Evolutionary conservation across 2,888 invertebrate species (phyloP).

Genomic region (Pristionchus entomophagus): DNA sequence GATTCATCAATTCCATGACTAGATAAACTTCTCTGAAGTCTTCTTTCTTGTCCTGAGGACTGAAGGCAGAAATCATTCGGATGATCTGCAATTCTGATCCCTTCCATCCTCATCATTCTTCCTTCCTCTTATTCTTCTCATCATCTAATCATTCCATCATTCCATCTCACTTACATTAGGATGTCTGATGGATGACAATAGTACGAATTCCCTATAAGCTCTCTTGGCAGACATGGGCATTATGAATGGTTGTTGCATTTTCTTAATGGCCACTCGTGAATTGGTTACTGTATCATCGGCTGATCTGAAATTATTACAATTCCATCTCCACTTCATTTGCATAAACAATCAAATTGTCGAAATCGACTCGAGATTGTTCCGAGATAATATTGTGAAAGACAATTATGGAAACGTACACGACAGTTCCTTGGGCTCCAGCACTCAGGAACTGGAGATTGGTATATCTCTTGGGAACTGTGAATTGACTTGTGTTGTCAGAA

Average conservation of each 20-base stretch:
- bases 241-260: conserved; percentile 98
- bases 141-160: not conserved
- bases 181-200: conserved; percentile 99
- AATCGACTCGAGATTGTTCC: too few species aligned
- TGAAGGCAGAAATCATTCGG: conserved; percentile 97
- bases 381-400: too few species aligned
- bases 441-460: conserved; percentile 59
- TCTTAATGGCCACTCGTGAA: conserved; percentile 96
- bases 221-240: conserved; percentile 99
- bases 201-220: conserved; percentile 98
- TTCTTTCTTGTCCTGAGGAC: conserved; percentile 95
- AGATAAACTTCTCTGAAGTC: conserved; percentile 97
- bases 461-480: conserved; percentile 58
- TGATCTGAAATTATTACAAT: conserved; percentile 81
- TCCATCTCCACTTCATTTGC: too few species aligned
- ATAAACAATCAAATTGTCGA: too few species aligned
- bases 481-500: conserved; percentile 73
- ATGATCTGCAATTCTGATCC: conserved; percentile 82
- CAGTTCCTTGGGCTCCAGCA: conserved; percentile 67
- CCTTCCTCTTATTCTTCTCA: not conserved
- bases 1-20: conserved; percentile 87
- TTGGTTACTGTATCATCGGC: conserved; percentile 95
- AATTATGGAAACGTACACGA: conserved; percentile 60
- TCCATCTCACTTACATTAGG: conserved; percentile 88
- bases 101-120: not conserved